A percentile compares a stretch with the other conserved stretches of the same genome.
Conservation (phyloP, 2,797 vertebrate species). For the Phataginus tetradactyla region DNA sequence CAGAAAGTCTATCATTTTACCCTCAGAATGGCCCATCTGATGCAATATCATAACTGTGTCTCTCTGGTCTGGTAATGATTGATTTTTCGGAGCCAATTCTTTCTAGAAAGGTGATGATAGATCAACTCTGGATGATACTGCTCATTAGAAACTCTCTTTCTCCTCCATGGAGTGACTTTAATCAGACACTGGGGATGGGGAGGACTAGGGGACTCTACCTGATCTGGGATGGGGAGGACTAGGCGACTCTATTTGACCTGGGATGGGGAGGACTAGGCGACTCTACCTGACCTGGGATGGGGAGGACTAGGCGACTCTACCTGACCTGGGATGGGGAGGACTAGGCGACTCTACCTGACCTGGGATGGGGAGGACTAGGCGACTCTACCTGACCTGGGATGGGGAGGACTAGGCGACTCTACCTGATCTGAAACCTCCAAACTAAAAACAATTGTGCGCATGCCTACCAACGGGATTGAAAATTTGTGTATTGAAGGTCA, state of each 20-base stretch:
- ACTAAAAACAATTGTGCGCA: background rate
- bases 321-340: no score
- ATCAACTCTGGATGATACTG: background rate
- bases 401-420: background rate
- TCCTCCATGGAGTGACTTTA: background rate
- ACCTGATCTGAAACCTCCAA: background rate
- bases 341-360: background rate
- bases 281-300: background rate
- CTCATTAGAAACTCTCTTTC: constrained; percentile 18
- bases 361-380: no score
- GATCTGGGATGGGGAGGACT: no score
- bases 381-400: background rate
- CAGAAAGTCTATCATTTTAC: background rate
- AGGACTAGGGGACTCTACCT: background rate
- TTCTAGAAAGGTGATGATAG: background rate
- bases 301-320: background rate
- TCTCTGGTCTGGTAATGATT: background rate
- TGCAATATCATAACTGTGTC: background rate
- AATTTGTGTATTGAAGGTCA: background rate
- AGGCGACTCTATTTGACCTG: background rate
- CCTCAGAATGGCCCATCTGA: background rate
- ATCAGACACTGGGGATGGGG: background rate
- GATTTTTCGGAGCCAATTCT: constrained; percentile 16
- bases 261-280: no score
- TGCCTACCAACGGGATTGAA: background rate